Conservation (phyloP, 2,797 vertebrate species). For the Chanos chanos region DNA sequence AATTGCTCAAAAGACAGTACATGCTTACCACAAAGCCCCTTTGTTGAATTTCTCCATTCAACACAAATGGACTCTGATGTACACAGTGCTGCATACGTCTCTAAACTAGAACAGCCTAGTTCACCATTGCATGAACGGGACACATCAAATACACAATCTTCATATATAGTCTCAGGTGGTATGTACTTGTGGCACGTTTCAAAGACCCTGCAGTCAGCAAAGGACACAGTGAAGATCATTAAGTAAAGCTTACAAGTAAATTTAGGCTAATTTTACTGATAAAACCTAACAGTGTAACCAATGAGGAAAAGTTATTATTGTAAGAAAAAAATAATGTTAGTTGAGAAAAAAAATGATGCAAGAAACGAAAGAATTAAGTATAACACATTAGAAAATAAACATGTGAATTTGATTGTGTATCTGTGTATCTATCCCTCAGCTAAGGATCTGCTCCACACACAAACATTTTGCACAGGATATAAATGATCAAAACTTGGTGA, state of each 20-base stretch:
- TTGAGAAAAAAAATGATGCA: neutral
- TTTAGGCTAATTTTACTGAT: neutral
- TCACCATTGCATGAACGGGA: constrained; percentile 39
- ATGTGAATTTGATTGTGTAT: too few species aligned
- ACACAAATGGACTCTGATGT: constrained; percentile 56
- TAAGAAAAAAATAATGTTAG: neutral
- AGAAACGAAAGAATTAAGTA: neutral
- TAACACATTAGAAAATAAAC: neutral
- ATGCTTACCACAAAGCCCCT: constrained; percentile 72
- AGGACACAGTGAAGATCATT: neutral
- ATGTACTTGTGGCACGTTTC: constrained; percentile 64
- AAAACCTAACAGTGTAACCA: too few species aligned
- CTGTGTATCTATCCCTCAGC: too few species aligned
- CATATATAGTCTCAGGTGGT: constrained; percentile 49
- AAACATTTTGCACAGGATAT: too few species aligned
- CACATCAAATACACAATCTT: constrained; percentile 64
- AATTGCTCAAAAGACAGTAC: neutral
- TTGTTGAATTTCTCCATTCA: constrained; percentile 71
- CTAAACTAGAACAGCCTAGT: constrained; percentile 67
- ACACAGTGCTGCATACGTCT: constrained; percentile 69
- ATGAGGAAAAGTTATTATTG: accelerated
- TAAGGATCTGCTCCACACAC: too few species aligned
- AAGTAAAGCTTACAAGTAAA: too few species aligned
- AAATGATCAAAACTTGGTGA: too few species aligned
- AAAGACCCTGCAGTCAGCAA: constrained; percentile 68